Percentiles rank a stretch among this genome's conserved stretches.
phyloP scores from a whole-genome alignment of 2,888 invertebrate species.

The Alentia gelatinosa region DNA sequence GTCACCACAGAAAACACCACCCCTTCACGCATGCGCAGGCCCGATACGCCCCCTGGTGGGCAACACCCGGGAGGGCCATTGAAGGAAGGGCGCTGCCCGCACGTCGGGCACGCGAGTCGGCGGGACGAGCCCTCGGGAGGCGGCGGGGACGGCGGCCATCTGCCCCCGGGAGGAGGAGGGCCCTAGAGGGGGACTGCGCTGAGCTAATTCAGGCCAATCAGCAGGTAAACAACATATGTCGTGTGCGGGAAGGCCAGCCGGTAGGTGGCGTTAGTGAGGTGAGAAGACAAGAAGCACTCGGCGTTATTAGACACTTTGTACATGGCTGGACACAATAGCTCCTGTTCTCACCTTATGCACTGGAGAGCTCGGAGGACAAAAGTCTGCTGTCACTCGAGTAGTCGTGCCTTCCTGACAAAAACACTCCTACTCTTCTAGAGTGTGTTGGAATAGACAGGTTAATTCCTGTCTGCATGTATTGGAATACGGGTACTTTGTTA shows the following conservation, averaged over 20 bases:
- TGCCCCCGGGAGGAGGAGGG: background rate
- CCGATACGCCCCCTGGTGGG: background rate
- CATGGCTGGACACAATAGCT: too few relatives aligned
- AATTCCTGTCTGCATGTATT: too few relatives aligned
- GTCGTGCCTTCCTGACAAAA: too few relatives aligned
- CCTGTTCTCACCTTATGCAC: too few relatives aligned
- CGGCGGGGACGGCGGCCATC: background rate
- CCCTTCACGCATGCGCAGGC: background rate
- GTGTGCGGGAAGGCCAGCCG: background rate
- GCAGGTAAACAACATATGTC: slow-evolving; percentile 29
- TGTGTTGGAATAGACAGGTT: too few relatives aligned
- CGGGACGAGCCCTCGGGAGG: background rate
- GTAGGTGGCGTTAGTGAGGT: background rate
- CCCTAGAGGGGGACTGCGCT: background rate
- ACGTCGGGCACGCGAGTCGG: slow-evolving; percentile 17
- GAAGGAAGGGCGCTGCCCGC: background rate
- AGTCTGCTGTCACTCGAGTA: too few relatives aligned
- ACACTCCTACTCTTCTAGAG: too few relatives aligned
- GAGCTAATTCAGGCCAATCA: slow-evolving; percentile 27
- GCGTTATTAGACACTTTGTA: background rate
- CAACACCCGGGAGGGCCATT: background rate
- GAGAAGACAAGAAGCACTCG: background rate
- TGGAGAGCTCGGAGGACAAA: too few relatives aligned
- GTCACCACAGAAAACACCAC: slow-evolving; percentile 28
- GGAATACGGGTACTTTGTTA: too few relatives aligned